Conservation (phyloP, 1,140 invertebrate species). For the Drosophila kikkawai region DNA sequence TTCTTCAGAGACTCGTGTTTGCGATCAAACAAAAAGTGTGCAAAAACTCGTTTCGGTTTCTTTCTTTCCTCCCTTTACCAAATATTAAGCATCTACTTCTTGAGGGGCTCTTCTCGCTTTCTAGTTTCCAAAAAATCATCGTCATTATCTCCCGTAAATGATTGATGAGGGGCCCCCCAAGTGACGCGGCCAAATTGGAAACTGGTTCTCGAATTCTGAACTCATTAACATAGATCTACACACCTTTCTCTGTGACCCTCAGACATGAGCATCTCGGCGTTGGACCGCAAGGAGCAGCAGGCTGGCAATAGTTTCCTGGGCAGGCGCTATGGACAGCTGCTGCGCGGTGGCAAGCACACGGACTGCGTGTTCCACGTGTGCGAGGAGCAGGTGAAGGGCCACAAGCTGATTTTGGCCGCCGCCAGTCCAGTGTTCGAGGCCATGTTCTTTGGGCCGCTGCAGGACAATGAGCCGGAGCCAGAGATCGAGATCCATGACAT, state of each 20-base stretch:
- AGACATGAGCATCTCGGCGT: slow-evolving; percentile 54
- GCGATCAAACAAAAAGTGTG: slow-evolving; percentile 22
- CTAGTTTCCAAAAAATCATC: slow-evolving; percentile 28
- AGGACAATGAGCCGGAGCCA: slow-evolving; percentile 84
- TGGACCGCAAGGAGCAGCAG: slow-evolving; percentile 60
- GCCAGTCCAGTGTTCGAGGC: slow-evolving; percentile 92
- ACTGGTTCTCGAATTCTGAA: slow-evolving; percentile 40
- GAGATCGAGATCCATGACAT: slow-evolving; percentile 82
- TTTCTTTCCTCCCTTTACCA: slow-evolving; percentile 8
- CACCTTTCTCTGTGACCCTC: slow-evolving; percentile 27
- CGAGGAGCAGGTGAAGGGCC: slow-evolving; percentile 79
- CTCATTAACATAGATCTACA: slow-evolving; percentile 15
- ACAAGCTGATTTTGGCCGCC: slow-evolving; percentile 89
- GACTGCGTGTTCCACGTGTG: slow-evolving; percentile 79
- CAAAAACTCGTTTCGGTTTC: slow-evolving; percentile 22
- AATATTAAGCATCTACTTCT: not conserved
- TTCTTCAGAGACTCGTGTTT: not conserved
- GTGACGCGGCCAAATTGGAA: slow-evolving; percentile 23
- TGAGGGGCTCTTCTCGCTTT: slow-evolving; percentile 23
- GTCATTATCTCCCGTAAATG: slow-evolving; percentile 19
- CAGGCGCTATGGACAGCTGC: slow-evolving; percentile 69
- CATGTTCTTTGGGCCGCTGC: slow-evolving; percentile 89
- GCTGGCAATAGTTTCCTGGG: slow-evolving; percentile 38
- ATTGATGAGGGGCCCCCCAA: slow-evolving; percentile 8
- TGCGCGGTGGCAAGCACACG: slow-evolving; percentile 67